phyloP scores from a whole-genome alignment of 2,797 vertebrate species.

The Sphaeramia orbicularis region DNA sequence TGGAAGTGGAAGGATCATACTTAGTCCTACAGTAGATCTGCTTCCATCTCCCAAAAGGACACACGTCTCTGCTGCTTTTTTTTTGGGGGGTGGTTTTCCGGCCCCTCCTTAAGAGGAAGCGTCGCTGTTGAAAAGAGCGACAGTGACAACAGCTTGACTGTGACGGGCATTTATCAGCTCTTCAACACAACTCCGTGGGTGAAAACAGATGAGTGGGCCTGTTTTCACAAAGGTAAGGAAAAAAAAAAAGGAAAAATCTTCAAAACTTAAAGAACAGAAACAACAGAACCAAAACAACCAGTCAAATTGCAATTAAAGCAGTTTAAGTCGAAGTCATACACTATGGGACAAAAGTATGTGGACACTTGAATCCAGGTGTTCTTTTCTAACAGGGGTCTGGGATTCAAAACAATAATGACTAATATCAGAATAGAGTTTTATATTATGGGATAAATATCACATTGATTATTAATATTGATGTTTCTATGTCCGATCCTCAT shows the following conservation, averaged over 20 bases:
- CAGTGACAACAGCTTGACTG: slow-evolving; percentile 26
- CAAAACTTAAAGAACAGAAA: background rate
- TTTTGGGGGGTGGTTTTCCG: slow-evolving; percentile 1
- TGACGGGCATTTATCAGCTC: slow-evolving; percentile 50
- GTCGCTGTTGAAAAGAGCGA: slow-evolving; percentile 48
- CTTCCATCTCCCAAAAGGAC: slow-evolving; percentile 34
- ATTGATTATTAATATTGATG: too few relatives aligned
- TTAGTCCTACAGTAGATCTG: background rate
- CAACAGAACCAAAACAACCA: too few relatives aligned
- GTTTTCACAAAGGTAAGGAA: background rate
- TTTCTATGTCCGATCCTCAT: too few relatives aligned
- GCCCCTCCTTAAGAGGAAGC: slow-evolving; percentile 27
- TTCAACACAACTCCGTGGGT: background rate
- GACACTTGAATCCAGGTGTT: too few relatives aligned
- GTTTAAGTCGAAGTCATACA: too few relatives aligned
- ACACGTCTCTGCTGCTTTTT: slow-evolving; percentile 10
- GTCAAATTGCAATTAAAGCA: too few relatives aligned
- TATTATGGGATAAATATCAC: too few relatives aligned
- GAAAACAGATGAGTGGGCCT: background rate
- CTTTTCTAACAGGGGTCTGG: too few relatives aligned
- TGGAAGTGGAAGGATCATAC: too few relatives aligned
- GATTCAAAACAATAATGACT: too few relatives aligned
- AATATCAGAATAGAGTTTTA: too few relatives aligned
- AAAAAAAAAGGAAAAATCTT: background rate
- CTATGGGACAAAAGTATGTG: too few relatives aligned